Base-by-base conservation (phyloP, 2,797 vertebrate species). In the Pempheris klunzingeri region DNA sequence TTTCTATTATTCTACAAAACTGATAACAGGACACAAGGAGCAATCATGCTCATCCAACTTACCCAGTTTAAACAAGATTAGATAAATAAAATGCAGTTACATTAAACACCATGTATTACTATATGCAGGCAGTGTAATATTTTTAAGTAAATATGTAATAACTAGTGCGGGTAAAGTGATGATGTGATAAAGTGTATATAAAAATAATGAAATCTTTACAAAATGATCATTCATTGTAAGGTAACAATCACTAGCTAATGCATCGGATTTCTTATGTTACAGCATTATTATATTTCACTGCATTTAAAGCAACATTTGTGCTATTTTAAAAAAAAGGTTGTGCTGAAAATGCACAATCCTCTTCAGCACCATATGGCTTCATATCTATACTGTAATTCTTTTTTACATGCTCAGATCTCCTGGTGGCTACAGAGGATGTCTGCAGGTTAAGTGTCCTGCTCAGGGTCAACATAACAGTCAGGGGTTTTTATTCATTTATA, bases 1-100 rank as follows among this genome's bases (percentile, higher is more conserved):
- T 41, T 72, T 41, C 55, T 47, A 49, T 61, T 72, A 18, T 34
- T 60, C 30, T 24, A 28, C 22, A 47, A 14, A 26, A 39, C 18
- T 43, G 15, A 65, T 15, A 39, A n/a, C 0, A 46, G 28, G 36
- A 67, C 1, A 41, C 18, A 46, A 43, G n/a, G 6, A 22, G 14
- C 20, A 24, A 8, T 4, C 11, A 14, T 14, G 20, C 44, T 58
- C 18, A 4, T 22, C 3, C 18, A 38, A 46, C n/a, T 10, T 28
- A 22, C 4, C 8, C 28, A 11, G n/a, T 62, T 63, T 7, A 36
- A 28, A 54, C 22, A 32, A 30, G 7, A 28, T n/a, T 5, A 38
- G 39, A 38, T 26, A 4, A 38, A 58, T 26, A 39, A 26, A 32
- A 61, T 59, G 18, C 20, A 46, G 41, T 59, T 4, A 32, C 22